Base-by-base conservation (phyloP, 2,888 invertebrate genomes). In the Phania funesta region DNA sequence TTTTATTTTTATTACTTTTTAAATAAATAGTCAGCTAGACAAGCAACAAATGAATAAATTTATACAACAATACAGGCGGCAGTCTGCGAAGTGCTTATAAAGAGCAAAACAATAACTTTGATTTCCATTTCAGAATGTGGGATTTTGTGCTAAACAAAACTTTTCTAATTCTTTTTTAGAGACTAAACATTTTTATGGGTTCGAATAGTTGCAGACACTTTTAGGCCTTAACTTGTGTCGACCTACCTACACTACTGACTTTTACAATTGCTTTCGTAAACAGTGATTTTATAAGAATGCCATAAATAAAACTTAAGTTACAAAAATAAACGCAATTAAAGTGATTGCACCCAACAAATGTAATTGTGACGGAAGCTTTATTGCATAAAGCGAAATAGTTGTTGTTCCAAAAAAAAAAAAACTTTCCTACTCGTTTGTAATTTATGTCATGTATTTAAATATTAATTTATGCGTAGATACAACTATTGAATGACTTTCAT, bases 261-360 rank as follows among this genome's bases (percentile, higher is more conserved):
- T 32, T 46, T 35, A 1, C 5, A 13, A 20, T 9, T 20, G 44
- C 52, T 22, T 35, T 29, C 41, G 18, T 29, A 32, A 32, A 75
- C 60, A 52, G 32, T 52, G 41, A 32, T 67, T 75, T 56, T 46
- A 48, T 58, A 67, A 75, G 56, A 60, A 68, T 76, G n/a, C 76
- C 67, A 76, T 68, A 76, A 68, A 52, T 41, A 73, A 73, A 67
- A 50, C 20, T 50, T 5, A 50, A 58, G 50, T 50, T 41, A 58
- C 26, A 58, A 58, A 48, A 76, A 50, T 29, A 65, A 58, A 48
- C 13, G 24, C 3, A 46, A 48, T 7, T 16, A 24, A 6, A 18
- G 18, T 22, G 13, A 48, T 11, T 29, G 41, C 58, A 64, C 48
- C 52, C 54, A 54, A 13, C 29, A 60, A 67, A 67, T 38, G 48